phyloP scores from a whole-genome alignment of 2,888 invertebrate genomes.

The Baronia brevicornis region DNA sequence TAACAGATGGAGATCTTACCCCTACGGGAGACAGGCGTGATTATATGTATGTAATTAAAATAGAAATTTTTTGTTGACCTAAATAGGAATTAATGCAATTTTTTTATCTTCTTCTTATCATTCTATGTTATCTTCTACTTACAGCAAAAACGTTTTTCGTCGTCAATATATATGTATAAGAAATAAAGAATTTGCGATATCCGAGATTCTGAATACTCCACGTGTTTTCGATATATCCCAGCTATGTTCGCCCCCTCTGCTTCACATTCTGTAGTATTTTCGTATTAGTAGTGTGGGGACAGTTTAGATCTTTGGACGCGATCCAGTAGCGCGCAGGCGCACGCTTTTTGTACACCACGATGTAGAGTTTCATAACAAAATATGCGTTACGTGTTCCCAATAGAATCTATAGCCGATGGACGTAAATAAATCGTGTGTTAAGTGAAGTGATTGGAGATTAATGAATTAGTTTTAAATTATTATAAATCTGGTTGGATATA shows the following conservation, averaged over 20 bases:
- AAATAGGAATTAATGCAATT: too few relatives aligned
- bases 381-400: constrained; percentile 3
- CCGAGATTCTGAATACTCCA: constrained; percentile 15
- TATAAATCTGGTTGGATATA: too few relatives aligned
- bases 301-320: constrained; percentile 68
- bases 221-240: constrained; percentile 37
- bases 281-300: constrained; percentile 65
- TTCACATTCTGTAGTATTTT: constrained; percentile 59
- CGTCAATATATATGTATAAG: too few relatives aligned
- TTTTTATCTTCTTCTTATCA: too few relatives aligned
- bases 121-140: too few relatives aligned
- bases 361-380: constrained; percentile 7
- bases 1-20: too few relatives aligned
- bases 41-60: too few relatives aligned
- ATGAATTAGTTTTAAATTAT: neutral
- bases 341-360: constrained; percentile 7
- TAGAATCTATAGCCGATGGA: too few relatives aligned
- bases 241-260: constrained; percentile 57
- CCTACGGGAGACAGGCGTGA: too few relatives aligned
- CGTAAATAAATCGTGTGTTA: too few relatives aligned
- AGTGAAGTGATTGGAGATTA: neutral
- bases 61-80: too few relatives aligned
- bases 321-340: constrained; percentile 48
- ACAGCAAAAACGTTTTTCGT: too few relatives aligned
- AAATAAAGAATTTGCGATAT: constrained; percentile 2